phyloP scores from a whole-genome alignment of 2,888 invertebrate genomes.

The Xylophagus ater region DNA sequence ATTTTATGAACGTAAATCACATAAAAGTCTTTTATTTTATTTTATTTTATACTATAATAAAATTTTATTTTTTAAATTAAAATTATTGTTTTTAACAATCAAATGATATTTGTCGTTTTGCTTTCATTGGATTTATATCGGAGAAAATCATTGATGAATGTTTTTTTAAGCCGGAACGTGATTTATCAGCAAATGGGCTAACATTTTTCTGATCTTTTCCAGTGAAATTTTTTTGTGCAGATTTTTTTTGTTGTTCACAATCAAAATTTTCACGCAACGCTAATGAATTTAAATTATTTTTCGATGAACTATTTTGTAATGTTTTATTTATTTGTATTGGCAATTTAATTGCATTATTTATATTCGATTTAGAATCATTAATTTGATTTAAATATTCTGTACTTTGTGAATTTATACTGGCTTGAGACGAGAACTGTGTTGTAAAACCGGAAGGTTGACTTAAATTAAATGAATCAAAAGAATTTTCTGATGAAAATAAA shows the following conservation, averaged over 20 bases:
- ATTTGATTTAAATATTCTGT: slow-evolving; percentile 5
- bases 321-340: slow-evolving; percentile 25
- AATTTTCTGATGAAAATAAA: slow-evolving; percentile 26
- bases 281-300: slow-evolving; percentile 31
- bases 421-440: too few species aligned
- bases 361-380: too few species aligned
- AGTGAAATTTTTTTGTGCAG: slow-evolving; percentile 35
- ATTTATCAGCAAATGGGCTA: slow-evolving; percentile 27
- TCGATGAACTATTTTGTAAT: slow-evolving; percentile 34
- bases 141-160: background rate
- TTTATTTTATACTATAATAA: too few species aligned
- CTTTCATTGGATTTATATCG: slow-evolving; percentile 35
- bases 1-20: too few species aligned
- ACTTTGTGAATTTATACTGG: too few species aligned
- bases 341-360: slow-evolving; percentile 12
- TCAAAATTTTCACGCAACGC: slow-evolving; percentile 35
- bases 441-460: slow-evolving; percentile 23
- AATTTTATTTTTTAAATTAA: too few species aligned
- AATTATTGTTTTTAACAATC: too few species aligned
- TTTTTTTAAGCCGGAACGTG: slow-evolving; percentile 3
- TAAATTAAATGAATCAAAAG: slow-evolving; percentile 25
- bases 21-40: too few species aligned
- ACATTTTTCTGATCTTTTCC: slow-evolving; percentile 36
- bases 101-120: slow-evolving; percentile 49
- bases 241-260: slow-evolving; percentile 28